Evolutionary conservation across 2,888 invertebrate genomes (phyloP).

Genomic region (Lithophane ornitopus): DNA sequence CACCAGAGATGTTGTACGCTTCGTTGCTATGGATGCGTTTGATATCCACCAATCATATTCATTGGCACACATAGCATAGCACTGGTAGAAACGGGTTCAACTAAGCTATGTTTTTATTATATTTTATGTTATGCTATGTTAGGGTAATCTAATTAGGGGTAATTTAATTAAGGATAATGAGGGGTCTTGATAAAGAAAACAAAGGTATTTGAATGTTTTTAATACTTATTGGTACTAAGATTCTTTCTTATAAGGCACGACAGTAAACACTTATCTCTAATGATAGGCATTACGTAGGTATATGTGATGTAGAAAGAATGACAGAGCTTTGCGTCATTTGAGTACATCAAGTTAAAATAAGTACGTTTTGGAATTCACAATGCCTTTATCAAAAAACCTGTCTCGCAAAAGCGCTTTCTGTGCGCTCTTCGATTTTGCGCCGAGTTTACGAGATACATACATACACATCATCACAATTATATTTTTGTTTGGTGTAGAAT

Average conservation of each 20-base stretch:
- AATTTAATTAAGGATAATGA: background rate
- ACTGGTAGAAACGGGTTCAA: no score
- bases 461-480: background rate
- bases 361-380: background rate
- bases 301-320: background rate
- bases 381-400: background rate
- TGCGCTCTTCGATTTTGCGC: background rate
- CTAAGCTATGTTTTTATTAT: no score
- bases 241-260: conserved; percentile 24
- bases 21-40: no score
- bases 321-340: background rate
- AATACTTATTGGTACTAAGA: conserved; percentile 35
- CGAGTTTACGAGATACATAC: background rate
- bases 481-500: background rate
- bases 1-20: no score
- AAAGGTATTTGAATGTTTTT: conserved; percentile 21
- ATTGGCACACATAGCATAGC: no score
- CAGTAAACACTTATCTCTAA: background rate
- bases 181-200: conserved; percentile 1
- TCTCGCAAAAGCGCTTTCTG: background rate
- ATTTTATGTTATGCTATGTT: no score
- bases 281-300: background rate
- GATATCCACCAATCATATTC: no score
- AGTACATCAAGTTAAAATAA: conserved; percentile 16
- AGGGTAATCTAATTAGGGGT: no score